phyloP scores from a whole-genome alignment of 2,113 vertebrate species.

The Entosphenus tridentatus region DNA sequence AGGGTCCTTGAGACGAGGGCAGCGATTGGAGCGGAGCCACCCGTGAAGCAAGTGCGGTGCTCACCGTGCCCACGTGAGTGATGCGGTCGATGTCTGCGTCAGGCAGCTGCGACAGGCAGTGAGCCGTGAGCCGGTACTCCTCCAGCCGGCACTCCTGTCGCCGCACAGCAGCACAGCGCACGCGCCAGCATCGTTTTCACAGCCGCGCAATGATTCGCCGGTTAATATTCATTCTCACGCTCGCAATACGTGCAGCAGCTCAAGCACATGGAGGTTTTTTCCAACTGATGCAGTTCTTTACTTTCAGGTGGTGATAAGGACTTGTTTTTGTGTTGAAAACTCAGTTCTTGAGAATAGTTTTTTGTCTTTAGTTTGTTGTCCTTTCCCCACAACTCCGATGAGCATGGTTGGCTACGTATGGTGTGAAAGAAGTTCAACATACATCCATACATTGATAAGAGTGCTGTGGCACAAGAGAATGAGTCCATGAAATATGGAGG shows the following conservation, averaged over 20 bases:
- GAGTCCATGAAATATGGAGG: no score
- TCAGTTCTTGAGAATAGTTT: no score
- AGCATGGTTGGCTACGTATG: no score
- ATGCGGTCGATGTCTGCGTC: slow-evolving; percentile 40
- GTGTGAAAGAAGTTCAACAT: no score
- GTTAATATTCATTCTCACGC: slow-evolving; percentile 14
- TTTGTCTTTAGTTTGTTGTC: no score
- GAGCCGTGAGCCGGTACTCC: slow-evolving; percentile 34
- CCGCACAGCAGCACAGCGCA: slow-evolving; percentile 12
- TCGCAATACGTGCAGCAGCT: slow-evolving; percentile 13
- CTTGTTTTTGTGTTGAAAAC: no score
- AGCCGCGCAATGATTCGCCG: slow-evolving; percentile 14
- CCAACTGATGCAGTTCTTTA: not conserved
- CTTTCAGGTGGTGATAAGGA: no score
- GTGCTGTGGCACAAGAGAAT: no score
- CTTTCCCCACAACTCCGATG: no score
- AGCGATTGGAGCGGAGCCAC: not conserved
- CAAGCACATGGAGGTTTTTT: slow-evolving; percentile 15
- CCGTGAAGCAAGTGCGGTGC: not conserved
- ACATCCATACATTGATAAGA: no score
- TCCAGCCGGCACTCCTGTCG: slow-evolving; percentile 35
- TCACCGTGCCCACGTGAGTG: slow-evolving; percentile 41
- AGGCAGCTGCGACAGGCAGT: slow-evolving; percentile 61
- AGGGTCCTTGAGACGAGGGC: not conserved
- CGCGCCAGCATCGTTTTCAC: slow-evolving; percentile 11